phyloP scores from a whole-genome alignment of 2,888 invertebrate genomes.

The Epirrhoe tristata region DNA sequence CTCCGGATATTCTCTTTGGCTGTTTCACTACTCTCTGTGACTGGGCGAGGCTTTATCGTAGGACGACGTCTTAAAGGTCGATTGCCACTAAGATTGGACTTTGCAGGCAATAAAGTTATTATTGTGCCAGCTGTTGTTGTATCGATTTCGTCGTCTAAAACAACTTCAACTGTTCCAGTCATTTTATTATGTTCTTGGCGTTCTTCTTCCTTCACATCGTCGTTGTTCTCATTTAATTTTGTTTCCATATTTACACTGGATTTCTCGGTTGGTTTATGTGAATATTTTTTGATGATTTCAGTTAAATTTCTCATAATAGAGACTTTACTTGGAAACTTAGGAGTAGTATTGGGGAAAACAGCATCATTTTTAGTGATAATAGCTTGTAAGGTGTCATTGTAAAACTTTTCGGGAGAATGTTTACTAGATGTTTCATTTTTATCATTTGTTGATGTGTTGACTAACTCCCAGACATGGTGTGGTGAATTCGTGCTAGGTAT shows the following conservation, averaged over 20 bases:
- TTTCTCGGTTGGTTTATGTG: constrained; percentile 71
- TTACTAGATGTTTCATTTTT: constrained; percentile 68
- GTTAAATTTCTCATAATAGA: constrained; percentile 86
- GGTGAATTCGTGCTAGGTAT: constrained; percentile 75
- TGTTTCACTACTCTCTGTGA: constrained; percentile 47
- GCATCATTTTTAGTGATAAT: constrained; percentile 86
- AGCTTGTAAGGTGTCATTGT: constrained; percentile 87
- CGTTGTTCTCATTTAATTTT: constrained; percentile 43
- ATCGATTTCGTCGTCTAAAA: constrained; percentile 73
- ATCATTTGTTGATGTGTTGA: constrained; percentile 81
- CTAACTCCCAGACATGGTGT: constrained; percentile 85
- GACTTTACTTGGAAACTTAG: constrained; percentile 74
- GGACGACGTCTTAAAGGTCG: constrained; percentile 89
- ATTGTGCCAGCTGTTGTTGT: constrained; percentile 68
- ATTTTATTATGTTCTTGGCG: constrained; percentile 65
- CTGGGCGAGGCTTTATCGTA: constrained; percentile 67
- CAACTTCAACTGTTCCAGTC: constrained; percentile 77
- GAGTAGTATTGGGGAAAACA: constrained; percentile 74
- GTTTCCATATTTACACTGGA: constrained; percentile 6
- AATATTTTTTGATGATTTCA: constrained; percentile 87
- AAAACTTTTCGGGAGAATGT: constrained; percentile 82
- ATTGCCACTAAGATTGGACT: constrained; percentile 91
- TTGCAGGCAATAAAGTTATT: constrained; percentile 89
- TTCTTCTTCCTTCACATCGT: constrained; percentile 57
- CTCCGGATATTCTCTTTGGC: constrained; percentile 65